Percentiles rank a stretch among this genome's conserved stretches.
These are phyloP conservation scores for Plagiodera versicolora DNA, from an alignment of 2,888 invertebrate species.

Conservation along the genomic window DNA sequence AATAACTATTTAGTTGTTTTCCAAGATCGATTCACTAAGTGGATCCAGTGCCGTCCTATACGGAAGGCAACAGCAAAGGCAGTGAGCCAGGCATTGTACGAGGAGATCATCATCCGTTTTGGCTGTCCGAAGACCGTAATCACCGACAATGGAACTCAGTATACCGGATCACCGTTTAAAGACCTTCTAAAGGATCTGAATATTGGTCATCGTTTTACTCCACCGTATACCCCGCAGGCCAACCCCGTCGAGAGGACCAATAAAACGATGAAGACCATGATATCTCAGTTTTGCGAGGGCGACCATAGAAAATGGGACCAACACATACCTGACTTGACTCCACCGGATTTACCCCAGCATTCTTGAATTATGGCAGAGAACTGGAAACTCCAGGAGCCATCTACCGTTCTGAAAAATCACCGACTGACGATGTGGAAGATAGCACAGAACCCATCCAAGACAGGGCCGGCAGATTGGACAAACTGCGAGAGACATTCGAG, in stretches of 20 bases:
- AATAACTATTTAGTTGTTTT: conserved; percentile 26
- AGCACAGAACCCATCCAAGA: background rate
- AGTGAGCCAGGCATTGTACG: conserved; percentile 13
- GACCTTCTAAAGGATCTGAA: background rate
- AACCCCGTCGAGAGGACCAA: conserved; percentile 47
- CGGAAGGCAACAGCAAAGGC: conserved; percentile 21
- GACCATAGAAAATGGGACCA: conserved; percentile 41
- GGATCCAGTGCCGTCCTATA: conserved; percentile 25
- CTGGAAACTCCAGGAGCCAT: background rate
- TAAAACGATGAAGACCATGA: conserved; percentile 43
- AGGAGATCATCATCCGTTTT: background rate
- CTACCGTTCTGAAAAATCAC: background rate
- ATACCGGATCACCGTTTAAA: background rate
- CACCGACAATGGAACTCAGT: conserved; percentile 3
- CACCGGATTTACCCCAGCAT: conserved; percentile 36
- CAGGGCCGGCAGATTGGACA: background rate
- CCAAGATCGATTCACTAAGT: conserved; percentile 33
- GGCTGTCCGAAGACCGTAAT: background rate
- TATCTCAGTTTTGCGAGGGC: conserved; percentile 37
- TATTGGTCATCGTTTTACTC: conserved; percentile 4
- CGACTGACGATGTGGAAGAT: background rate
- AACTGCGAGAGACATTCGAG: background rate
- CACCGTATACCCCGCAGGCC: conserved; percentile 40
- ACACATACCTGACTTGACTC: conserved; percentile 35
- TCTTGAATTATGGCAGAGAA: conserved; percentile 31